Evolutionary conservation across 2,888 invertebrate species (phyloP), one percentile per base, ranked within the genome.

Genomic region (Drosophila mulleri): DNA sequence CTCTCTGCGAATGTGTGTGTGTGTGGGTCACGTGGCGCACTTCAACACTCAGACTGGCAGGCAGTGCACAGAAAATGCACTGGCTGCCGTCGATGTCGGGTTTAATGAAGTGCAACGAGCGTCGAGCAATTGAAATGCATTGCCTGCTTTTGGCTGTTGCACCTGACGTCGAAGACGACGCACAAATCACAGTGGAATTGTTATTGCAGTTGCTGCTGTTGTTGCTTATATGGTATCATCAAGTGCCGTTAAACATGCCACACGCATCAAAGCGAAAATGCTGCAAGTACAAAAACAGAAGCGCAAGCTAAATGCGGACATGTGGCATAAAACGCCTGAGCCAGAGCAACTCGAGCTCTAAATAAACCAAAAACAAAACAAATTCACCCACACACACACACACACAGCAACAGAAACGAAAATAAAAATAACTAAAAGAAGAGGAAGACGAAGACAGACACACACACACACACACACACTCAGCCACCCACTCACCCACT

Each of bases 41-140:
- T 57, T 67, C 54, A 58, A 72, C 75, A 75, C 56, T 62, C 41
- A 54, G 56, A 42, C 63, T 59, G 47, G 26, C 53, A 66, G 57
- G 63, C 60, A 67, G 54, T 29, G 29, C 66, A 42, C 74, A 14
- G 56, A n/a, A 71, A 71, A 54, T 60, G 42, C 66, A 61, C 45
- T 79, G 78, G 72, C 73, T 62, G 60, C 70, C 82, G 69, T 82
- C 73, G 83, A 79, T 80, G 70, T 72, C 68, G 83, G 72, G 88
- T 69, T 83, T 87, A 84, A 84, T 84, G 89, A 84, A 89, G 84
- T 84, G 89, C 84, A 83, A 84, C 87, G 72, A 72, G 81, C 66
- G 70, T 66, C 69, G 75, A 74, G 81, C 89, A 80, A 89, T 86
- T 87, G 88, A 76, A 83, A 81, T 78, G 83, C 88, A 71, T 79